These are phyloP conservation scores for Hyles euphorbiae DNA, from an alignment of 1,140 invertebrate species.

Conservation along the genomic window DNA sequence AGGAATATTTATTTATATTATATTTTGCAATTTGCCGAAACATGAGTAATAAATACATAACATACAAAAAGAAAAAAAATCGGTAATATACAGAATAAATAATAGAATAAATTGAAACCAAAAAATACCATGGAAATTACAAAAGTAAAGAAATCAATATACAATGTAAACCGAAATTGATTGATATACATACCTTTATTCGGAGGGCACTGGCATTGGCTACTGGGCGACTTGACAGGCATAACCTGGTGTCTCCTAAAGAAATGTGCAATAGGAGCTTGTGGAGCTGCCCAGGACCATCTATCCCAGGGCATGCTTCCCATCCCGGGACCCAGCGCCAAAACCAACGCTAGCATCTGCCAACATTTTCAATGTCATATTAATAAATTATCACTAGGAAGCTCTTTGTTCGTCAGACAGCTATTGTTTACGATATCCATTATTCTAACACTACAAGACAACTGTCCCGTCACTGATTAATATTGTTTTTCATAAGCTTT, in stretches of 20 bases:
- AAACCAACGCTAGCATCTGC: conserved; percentile 5
- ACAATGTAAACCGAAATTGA: too few relatives aligned
- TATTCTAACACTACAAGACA: conserved; percentile 22
- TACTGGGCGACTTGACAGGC: conserved; percentile 21
- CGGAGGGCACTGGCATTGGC: conserved; percentile 39
- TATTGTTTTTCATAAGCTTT: neutral
- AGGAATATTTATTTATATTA: too few relatives aligned
- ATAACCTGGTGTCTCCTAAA: conserved; percentile 28
- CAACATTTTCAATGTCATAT: neutral
- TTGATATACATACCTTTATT: conserved; percentile 40
- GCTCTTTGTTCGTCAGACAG: conserved; percentile 25
- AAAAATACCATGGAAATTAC: too few relatives aligned
- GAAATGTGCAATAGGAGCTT: conserved; percentile 24
- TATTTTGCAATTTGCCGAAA: too few relatives aligned
- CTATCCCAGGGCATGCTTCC: conserved; percentile 24
- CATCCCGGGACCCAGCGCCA: neutral
- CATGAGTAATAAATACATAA: too few relatives aligned
- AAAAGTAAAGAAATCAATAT: too few relatives aligned
- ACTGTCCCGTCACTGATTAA: neutral
- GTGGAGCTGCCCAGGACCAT: conserved; percentile 28
- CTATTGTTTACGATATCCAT: conserved; percentile 31
- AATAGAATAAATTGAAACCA: too few relatives aligned
- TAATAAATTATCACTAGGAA: too few relatives aligned
- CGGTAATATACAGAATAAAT: too few relatives aligned
- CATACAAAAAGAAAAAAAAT: too few relatives aligned